Evolutionary conservation across 2,113 vertebrate genomes (phyloP).

Genomic region (Aldabrachelys gigantea): DNA sequence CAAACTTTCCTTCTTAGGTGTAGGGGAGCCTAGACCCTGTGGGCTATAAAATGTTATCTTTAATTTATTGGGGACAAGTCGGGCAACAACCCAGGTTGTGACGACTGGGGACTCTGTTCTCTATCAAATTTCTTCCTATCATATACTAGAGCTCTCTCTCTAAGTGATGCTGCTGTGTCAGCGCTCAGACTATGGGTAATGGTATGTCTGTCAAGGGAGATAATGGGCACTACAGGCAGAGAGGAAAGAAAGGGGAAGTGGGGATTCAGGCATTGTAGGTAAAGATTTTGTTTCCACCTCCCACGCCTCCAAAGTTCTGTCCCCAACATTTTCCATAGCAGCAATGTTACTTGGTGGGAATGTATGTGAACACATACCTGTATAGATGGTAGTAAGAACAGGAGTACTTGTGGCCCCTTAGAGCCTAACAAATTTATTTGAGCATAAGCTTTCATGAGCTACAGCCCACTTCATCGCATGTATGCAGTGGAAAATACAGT

Average conservation of each 20-base stretch:
- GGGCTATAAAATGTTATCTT: background rate
- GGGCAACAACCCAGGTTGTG: background rate
- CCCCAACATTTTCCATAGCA: background rate
- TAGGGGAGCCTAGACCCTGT: background rate
- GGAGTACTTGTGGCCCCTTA: too few relatives aligned
- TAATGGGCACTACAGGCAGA: background rate
- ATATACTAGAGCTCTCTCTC: background rate
- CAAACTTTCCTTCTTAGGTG: background rate
- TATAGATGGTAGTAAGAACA: too few relatives aligned
- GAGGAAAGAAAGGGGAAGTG: background rate
- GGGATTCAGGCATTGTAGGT: background rate
- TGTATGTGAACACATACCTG: background rate
- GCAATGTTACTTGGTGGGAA: background rate
- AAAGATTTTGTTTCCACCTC: background rate
- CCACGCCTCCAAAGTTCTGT: background rate
- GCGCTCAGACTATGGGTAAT: fast-evolving
- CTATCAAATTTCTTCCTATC: background rate
- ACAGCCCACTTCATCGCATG: too few relatives aligned
- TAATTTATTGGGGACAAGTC: background rate
- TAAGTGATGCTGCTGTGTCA: background rate
- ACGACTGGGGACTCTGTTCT: background rate
- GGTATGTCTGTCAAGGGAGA: background rate
- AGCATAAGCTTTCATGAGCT: too few relatives aligned
- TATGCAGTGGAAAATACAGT: too few relatives aligned
- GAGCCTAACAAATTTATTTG: too few relatives aligned